Base-by-base conservation (phyloP, 2,113 vertebrate species). In the Malurus melanocephalus region DNA sequence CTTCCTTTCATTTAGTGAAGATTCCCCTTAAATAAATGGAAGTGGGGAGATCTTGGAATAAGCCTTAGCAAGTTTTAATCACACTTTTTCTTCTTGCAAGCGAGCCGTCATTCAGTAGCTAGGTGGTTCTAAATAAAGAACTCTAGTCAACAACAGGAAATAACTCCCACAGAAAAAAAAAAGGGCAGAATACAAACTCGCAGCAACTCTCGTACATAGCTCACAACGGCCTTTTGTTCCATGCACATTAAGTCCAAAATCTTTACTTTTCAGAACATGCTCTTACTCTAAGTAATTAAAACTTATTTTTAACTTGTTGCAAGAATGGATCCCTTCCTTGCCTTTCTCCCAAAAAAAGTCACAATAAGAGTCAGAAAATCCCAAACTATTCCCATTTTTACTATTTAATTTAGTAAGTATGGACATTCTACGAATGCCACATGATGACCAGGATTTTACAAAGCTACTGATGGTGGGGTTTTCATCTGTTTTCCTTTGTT, bases 141-240 rank as follows among this genome's bases (percentile, higher is more conserved):
- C 98, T 98, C 98, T 97, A 98, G 98, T 99, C 98, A 99, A 99
- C 98, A 99, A 99, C 99, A 99, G 99, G 99, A 99, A 99, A 99
- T 99, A 98, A 99, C 98, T 99, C 98, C 98, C 98, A 98, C 98
- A 99, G 98, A 98, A 97, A 93, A 89, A 38, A 38, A 95, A 96
- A 97, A 97, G 95, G 97, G 98, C 98, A 98, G 98, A 98, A 98
- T 98, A 97, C 97, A 98, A 98, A 98, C 97, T 97, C 97, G 97
- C 97, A 97, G 98, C 97, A 98, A 97, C 98, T 98, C 98, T 97
- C 92, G 93, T 96, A 98, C 98, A 97, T 96, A 97, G 97, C 97
- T 98, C 97, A 98, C 98, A 98, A 98, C 97, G 92, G 97, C 95
- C 98, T 98, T 98, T 98, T 98, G 97, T 98, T 98, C 94, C 84